phyloP scores from a whole-genome alignment of 2,888 invertebrate species.

The Smittia aterrima region DNA sequence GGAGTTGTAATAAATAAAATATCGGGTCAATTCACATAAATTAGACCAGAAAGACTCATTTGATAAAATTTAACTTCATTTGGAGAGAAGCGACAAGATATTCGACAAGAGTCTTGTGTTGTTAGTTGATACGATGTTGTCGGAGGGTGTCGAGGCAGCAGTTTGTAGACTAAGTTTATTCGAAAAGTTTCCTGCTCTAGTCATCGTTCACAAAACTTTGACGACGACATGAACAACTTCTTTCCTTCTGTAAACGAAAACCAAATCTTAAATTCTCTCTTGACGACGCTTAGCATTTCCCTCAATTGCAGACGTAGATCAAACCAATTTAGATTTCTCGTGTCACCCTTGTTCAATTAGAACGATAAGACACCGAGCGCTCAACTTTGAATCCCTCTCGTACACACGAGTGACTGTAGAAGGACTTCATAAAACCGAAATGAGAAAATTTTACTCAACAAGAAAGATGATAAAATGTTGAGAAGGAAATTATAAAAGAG shows the following conservation, averaged over 20 bases:
- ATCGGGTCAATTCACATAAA: constrained; percentile 8
- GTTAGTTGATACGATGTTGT: neutral
- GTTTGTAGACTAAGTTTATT: too few species aligned
- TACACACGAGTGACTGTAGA: neutral
- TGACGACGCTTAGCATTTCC: neutral
- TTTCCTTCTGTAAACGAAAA: too few species aligned
- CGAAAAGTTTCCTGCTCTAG: too few species aligned
- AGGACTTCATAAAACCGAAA: neutral
- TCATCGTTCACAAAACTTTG: too few species aligned
- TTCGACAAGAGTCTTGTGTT: neutral
- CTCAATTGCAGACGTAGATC: neutral
- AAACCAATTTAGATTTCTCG: neutral
- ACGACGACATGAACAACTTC: too few species aligned
- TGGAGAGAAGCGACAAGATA: neutral
- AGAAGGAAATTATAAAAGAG: too few species aligned
- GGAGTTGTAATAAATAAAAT: constrained; percentile 6
- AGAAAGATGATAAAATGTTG: neutral
- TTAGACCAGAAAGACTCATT: neutral
- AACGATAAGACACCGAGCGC: neutral
- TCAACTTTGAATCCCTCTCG: neutral
- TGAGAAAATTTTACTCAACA: neutral
- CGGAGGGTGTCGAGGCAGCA: too few species aligned
- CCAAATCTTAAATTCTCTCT: too few species aligned
- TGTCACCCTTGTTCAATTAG: neutral
- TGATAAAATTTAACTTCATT: constrained; percentile 8